A percentile compares a stretch with the other conserved stretches of the same genome.
Evolutionary conservation across 2,888 invertebrate genomes (phyloP).

Genomic region (Hydrotaea cyrtoneurina): DNA sequence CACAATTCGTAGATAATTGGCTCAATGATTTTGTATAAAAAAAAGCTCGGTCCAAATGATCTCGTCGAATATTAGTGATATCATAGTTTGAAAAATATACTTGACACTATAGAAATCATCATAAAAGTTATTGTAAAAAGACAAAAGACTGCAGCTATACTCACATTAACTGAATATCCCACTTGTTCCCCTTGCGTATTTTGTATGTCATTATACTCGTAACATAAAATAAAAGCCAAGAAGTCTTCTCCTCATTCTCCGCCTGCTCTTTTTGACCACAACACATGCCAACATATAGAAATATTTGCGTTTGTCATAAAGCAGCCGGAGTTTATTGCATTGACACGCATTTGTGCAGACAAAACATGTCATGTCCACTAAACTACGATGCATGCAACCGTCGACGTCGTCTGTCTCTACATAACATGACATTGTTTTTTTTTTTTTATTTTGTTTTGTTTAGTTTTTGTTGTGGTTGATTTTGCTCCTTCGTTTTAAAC

Average conservation of each 20-base stretch:
- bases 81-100: too few species aligned
- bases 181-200: not conserved
- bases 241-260: not conserved
- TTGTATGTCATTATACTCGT: not conserved
- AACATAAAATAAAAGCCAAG: not conserved
- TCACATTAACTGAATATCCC: too few species aligned
- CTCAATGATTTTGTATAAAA: too few species aligned
- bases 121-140: too few species aligned
- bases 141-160: too few species aligned
- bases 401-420: not conserved
- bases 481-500: constrained; percentile 17
- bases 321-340: constrained; percentile 50
- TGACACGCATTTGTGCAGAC: constrained; percentile 48
- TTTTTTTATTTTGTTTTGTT: not conserved
- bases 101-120: too few species aligned
- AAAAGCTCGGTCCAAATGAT: too few species aligned
- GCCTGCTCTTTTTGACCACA: not conserved
- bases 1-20: too few species aligned
- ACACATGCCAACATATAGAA: constrained; percentile 27
- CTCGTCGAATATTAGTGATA: too few species aligned
- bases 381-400: constrained; percentile 21
- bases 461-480: too few species aligned
- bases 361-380: constrained; percentile 25
- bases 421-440: constrained; percentile 21
- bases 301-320: constrained; percentile 28